Evolutionary conservation across 23 tunicate genomes (phyloP).

Genomic region (Phallusia fumigata): DNA sequence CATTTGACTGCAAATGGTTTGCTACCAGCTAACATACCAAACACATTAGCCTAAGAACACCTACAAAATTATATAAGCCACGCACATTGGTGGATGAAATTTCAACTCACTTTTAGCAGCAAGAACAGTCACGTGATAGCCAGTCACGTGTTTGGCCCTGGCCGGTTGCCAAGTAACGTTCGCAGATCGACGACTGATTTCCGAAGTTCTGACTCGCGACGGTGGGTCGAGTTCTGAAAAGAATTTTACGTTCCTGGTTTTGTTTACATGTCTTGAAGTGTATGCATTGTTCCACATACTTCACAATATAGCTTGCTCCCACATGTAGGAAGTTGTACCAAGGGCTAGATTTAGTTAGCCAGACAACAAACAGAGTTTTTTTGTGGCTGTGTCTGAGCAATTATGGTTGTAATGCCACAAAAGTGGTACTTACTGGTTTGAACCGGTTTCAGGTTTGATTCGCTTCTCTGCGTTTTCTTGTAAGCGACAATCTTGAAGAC

Average conservation of each 20-base stretch:
- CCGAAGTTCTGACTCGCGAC: neutral
- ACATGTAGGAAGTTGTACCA: no score
- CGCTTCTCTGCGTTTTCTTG: neutral
- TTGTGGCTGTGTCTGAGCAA: no score
- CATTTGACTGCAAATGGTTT: no score
- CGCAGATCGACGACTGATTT: constrained; percentile 21
- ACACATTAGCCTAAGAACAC: neutral
- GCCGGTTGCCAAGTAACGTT: constrained; percentile 28
- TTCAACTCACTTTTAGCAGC: neutral
- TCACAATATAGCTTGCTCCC: no score
- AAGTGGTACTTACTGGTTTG: neutral
- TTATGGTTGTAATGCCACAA: no score
- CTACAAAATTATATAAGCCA: neutral
- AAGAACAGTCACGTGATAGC: constrained; percentile 12
- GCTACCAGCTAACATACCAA: no score
- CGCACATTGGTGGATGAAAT: no score
- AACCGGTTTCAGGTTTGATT: neutral
- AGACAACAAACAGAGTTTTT: no score
- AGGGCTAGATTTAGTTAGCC: no score
- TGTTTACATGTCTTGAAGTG: no score
- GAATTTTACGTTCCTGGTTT: no score
- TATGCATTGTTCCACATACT: no score
- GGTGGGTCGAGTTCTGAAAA: constrained; percentile 26
- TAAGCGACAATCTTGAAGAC: constrained; percentile 20
- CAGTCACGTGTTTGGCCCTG: constrained; percentile 16